Conservation (phyloP, 2,113 vertebrate genomes). For the Macquaria australasica region DNA sequence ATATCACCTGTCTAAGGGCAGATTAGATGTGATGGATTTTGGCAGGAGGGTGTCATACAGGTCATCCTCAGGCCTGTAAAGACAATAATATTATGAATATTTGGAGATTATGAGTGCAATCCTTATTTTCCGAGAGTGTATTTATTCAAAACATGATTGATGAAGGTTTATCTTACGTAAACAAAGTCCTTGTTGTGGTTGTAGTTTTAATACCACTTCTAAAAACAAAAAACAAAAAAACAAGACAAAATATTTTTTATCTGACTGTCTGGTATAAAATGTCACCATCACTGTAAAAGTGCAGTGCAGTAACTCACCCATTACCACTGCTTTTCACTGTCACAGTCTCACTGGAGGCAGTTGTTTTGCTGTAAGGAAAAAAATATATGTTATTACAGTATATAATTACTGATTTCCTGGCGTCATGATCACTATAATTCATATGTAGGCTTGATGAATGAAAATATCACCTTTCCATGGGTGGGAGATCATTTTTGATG, state of each 20-base stretch:
- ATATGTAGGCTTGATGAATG: not conserved
- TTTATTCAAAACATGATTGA: not conserved
- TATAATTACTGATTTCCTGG: not conserved
- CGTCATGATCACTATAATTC: not conserved
- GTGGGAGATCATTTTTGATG: slow-evolving; percentile 3
- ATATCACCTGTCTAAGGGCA: slow-evolving; percentile 58
- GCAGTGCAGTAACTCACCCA: slow-evolving; percentile 52
- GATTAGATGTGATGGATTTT: slow-evolving; percentile 48
- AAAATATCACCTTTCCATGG: slow-evolving; percentile 61
- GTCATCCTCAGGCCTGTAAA: slow-evolving; percentile 72
- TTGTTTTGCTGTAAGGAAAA: slow-evolving; percentile 38
- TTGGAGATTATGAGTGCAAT: not conserved
- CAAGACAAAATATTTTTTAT: not conserved
- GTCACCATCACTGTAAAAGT: not conserved
- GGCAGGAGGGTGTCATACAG: slow-evolving; percentile 76
- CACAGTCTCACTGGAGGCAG: slow-evolving; percentile 50
- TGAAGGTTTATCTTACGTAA: slow-evolving; percentile 50
- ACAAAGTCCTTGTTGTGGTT: slow-evolving; percentile 42
- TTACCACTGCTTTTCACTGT: slow-evolving; percentile 55
- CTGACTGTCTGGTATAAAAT: not conserved
- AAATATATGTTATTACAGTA: slow-evolving; percentile 1
- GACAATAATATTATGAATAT: not conserved
- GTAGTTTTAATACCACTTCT: slow-evolving; percentile 56
- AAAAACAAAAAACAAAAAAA: slow-evolving; percentile 24
- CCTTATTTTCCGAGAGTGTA: not conserved